A percentile compares a stretch with the other conserved stretches of the same genome.
Conservation (phyloP, 2,113 vertebrate genomes). For the Mionectes macconnelli region DNA sequence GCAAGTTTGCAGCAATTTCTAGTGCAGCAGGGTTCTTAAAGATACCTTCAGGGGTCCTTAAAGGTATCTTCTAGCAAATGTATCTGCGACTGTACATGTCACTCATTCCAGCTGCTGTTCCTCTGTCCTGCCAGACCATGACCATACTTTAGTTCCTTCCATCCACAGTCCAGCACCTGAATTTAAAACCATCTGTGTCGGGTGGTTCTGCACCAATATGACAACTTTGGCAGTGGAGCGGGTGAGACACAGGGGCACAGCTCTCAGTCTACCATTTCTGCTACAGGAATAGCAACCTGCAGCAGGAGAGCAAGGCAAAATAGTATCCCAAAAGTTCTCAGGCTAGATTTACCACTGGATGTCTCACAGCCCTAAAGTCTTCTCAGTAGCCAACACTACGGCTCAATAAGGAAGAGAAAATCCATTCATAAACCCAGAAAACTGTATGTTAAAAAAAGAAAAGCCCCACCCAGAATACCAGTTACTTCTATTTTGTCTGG, state of each 20-base stretch:
- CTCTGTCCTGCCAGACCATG: accelerated
- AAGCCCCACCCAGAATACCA: slow-evolving; percentile 27
- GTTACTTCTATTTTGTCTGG: slow-evolving; percentile 53
- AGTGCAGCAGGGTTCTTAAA: neutral
- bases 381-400: neutral
- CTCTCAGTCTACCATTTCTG: neutral
- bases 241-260: accelerated
- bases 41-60: neutral
- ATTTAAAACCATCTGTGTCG: neutral
- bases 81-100: accelerated
- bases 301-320: neutral
- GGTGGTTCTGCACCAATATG: neutral
- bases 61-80: neutral
- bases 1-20: neutral
- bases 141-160: neutral
- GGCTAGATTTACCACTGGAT: neutral
- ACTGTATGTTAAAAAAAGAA: slow-evolving; percentile 9
- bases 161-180: neutral
- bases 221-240: neutral
- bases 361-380: neutral
- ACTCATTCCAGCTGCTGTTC: neutral
- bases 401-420: slow-evolving; percentile 34
- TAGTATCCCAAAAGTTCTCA: neutral
- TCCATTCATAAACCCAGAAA: slow-evolving; percentile 53
- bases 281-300: neutral